Evolutionary conservation across 2,888 invertebrate genomes (phyloP), one percentile per base, ranked within the genome.

Genomic region (Geotrupes spiniger): DNA sequence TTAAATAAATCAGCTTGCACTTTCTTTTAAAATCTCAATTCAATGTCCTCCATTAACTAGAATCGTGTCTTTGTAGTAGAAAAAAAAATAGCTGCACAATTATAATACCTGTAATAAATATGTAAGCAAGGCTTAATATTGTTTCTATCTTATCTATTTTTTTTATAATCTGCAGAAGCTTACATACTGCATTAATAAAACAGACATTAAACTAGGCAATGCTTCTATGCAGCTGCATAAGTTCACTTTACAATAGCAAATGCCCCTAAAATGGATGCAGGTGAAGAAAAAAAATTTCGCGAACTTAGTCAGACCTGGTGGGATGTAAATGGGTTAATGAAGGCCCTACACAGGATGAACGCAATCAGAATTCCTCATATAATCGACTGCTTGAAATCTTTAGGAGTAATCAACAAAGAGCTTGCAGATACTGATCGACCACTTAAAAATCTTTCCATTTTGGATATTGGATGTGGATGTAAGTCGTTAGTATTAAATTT

Each of bases 401-500:
- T 29, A 29, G 29, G 29, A 29, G 2, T 29, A 10, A 29, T 29
- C 29, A 8, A 4, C 10, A 11, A 11, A 11, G 29, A 8, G 10
- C 9, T 29, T 4, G 9, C 8, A 29, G 29, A 29, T 10, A 11
- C 9, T 33, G 33, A 33, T 5, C 12, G 69, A 10, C 87, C 91
- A 1, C 71, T 95, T 25, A 70, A 77, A 55, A 83, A 82, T 9
- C 69, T 85, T 15, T 78, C 77, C 21, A 81, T 96, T 46, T 69
- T 94, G 16, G 96, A 97, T 76, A 84, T 94, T 44, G 97, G 96
- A 0, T 95, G 96, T 73, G 97, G 97, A 17, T 96, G 70, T 69
- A 45, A 33, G 33, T 29, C n/a, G n/a, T n/a, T n/a, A n/a, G n/a
- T n/a, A n/a, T n/a, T n/a, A n/a, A n/a, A n/a, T n/a, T 21, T 21